Evolutionary conservation across 2,113 vertebrate species (phyloP).

Genomic region (Anser cygnoides): DNA sequence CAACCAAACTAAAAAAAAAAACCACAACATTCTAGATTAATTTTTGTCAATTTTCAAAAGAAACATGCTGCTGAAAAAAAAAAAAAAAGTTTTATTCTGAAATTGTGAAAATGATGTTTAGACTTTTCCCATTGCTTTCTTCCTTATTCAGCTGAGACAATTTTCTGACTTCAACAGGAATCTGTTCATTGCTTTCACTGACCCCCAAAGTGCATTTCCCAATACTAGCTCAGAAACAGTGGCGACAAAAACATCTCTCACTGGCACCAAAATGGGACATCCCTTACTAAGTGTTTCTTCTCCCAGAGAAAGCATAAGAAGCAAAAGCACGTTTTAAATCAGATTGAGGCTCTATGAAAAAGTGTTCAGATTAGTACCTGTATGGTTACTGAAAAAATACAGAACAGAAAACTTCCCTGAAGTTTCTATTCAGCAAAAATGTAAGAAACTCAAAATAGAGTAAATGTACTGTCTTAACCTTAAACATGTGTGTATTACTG

Average conservation of each 20-base stretch:
- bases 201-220: not conserved
- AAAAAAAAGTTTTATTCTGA: not conserved
- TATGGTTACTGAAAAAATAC: not conserved
- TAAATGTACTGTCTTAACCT: not conserved
- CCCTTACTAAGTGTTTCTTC: not conserved
- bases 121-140: not conserved
- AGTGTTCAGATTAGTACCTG: not conserved
- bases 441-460: not conserved
- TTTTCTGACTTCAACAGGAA: not conserved
- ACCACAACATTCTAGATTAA: not conserved
- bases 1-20: no score
- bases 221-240: not conserved
- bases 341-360: not conserved
- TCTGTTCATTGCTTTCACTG: not conserved
- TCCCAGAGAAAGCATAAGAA: not conserved
- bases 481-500: not conserved
- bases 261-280: not conserved
- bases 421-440: not conserved
- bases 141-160: not conserved
- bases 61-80: not conserved
- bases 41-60: not conserved
- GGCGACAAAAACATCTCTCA: not conserved
- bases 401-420: not conserved
- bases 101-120: not conserved
- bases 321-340: not conserved